Evolutionary conservation across 2,113 vertebrate species (phyloP).

Genomic region (Lynx canadensis): DNA sequence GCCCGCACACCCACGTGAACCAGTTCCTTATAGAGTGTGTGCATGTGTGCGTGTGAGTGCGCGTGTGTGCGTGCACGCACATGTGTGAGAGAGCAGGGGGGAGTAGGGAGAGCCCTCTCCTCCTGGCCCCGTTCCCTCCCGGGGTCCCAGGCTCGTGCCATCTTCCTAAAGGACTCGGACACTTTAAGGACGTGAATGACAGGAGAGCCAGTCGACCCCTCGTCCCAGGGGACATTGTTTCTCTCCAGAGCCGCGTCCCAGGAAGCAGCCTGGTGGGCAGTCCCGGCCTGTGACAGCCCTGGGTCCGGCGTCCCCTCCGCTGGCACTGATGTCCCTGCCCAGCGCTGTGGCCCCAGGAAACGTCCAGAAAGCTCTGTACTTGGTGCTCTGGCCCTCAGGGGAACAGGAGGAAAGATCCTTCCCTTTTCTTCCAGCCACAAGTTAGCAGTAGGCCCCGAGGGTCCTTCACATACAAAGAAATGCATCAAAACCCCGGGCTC

Average conservation of each 20-base stretch:
- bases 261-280: background rate
- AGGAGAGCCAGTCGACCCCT: background rate
- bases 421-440: background rate
- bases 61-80: background rate
- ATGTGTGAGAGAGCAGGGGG: background rate
- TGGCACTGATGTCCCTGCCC: background rate
- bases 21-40: background rate
- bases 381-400: background rate
- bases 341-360: background rate
- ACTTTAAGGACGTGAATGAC: background rate
- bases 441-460: background rate
- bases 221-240: background rate
- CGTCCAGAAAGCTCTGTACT: too few species aligned
- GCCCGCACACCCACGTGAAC: rapidly evolving
- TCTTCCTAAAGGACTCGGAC: background rate
- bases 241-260: background rate
- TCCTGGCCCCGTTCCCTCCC: background rate
- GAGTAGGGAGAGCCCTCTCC: too few species aligned
- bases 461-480: background rate
- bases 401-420: background rate
- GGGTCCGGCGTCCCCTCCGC: background rate
- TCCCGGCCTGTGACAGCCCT: background rate
- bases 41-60: background rate
- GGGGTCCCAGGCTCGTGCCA: background rate
- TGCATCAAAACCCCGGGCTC: background rate